A percentile compares a stretch with the other conserved stretches of the same genome.
These are phyloP conservation scores for Exephanes ischioxanthus DNA, from an alignment of 2,888 invertebrate genomes.

Conservation along the genomic window DNA sequence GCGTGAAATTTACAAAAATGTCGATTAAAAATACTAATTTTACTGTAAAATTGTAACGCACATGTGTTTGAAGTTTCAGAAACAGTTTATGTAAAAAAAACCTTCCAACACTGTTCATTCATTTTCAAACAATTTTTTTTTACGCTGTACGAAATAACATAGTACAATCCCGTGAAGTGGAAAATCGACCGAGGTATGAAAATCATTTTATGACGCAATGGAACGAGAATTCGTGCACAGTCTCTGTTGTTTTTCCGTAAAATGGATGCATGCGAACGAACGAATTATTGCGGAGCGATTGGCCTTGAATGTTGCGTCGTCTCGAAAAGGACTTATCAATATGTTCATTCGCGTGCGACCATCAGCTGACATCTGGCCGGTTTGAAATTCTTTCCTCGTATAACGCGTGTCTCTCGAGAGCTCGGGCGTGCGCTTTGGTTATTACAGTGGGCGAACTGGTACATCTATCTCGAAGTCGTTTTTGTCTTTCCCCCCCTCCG, in stretches of 20 bases:
- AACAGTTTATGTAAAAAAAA: no score
- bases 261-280: not conserved
- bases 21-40: no score
- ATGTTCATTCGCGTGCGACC: slow-evolving; percentile 29
- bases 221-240: not conserved
- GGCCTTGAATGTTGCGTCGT: slow-evolving; percentile 35
- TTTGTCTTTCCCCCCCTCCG: not conserved
- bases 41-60: no score
- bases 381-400: slow-evolving; percentile 47
- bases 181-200: not conserved
- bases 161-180: no score
- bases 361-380: slow-evolving; percentile 52
- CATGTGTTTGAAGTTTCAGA: no score
- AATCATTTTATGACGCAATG: not conserved
- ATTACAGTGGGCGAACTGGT: slow-evolving; percentile 60
- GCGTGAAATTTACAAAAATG: no score
- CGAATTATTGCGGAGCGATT: not conserved
- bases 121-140: no score
- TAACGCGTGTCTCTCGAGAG: slow-evolving; percentile 9
- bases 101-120: no score
- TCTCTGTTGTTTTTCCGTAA: not conserved
- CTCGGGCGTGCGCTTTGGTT: slow-evolving; percentile 50
- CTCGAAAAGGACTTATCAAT: slow-evolving; percentile 43
- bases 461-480: slow-evolving; percentile 21
- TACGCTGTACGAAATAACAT: not conserved